Evolutionary conservation across 2,113 vertebrate species (phyloP), one percentile per base, ranked within the genome.

Genomic region (Rhinoderma darwinii): DNA sequence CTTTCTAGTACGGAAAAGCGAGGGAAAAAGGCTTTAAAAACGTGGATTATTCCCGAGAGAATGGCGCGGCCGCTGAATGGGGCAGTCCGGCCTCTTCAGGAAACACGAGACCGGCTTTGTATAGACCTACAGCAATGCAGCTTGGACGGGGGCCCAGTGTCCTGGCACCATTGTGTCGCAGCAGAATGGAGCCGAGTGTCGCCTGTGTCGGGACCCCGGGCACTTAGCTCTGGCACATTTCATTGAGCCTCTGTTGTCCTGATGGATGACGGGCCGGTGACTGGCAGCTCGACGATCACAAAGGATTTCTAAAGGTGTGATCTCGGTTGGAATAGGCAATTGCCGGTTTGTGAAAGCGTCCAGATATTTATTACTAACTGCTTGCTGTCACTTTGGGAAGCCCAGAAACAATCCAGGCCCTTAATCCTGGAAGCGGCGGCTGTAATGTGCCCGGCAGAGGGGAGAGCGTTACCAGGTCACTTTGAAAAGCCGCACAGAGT

Each of bases 81-180:
- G 90, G 89, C 89, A 88, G 90, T 88, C 87, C 54, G 89, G 91
- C 90, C 91, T 89, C 89, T 90, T 84, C 89, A 91, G 90, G 90
- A 90, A 89, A 90, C 82, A 84, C 89, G 91, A 90, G 91, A 93
- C 92, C 90, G 90, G 90, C 90, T 92, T 92, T 93, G 90, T 88
- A 88, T 88, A 90, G 94, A 94, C 94, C 93, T 94, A 94, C 93
- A 94, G 94, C 93, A 93, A 88, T 88, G 92, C 91, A 86, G 90
- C 90, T 91, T 94, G 91, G 92, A 93, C 89, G 90, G 91, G 89
- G 91, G 89, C 90, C 92, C 90, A 90, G 90, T 90, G 89, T 90
- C 91, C 91, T 92, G 91, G 90, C 92, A 94, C 93, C 92, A 90
- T 92, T 91, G 91, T 93, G 92, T 94, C 90, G 91, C 90, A 93